Percentiles rank a stretch among this genome's conserved stretches.
Evolutionary conservation across 2,113 vertebrate species (phyloP).

Genomic region (Rhineura floridana): DNA sequence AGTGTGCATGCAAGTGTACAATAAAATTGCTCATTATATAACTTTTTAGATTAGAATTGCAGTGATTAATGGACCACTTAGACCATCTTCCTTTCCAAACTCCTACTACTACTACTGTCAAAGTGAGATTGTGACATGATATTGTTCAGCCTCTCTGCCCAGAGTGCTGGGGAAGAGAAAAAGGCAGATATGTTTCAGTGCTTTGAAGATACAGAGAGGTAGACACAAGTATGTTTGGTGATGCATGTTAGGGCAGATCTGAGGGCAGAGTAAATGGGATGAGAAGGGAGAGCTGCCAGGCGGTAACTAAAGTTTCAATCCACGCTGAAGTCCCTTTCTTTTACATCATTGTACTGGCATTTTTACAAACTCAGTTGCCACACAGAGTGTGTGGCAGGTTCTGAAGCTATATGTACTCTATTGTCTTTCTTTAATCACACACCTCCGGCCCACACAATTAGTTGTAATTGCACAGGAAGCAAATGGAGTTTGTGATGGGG

Average conservation of each 20-base stretch:
- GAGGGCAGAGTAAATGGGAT: background rate
- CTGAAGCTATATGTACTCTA: no score
- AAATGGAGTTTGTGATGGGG: no score
- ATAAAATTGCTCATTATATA: background rate
- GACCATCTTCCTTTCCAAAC: background rate
- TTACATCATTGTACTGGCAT: no score
- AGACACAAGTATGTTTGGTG: background rate
- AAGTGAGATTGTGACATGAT: background rate
- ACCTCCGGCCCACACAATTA: no score
- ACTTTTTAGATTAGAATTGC: background rate
- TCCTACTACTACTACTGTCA: background rate
- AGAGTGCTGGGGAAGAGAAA: background rate
- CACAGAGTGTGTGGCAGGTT: no score
- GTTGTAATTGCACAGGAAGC: no score
- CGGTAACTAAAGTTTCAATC: no score
- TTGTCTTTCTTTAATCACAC: no score
- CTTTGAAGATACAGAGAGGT: background rate
- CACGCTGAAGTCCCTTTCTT: no score
- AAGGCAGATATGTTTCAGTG: background rate
- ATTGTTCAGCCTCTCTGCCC: background rate
- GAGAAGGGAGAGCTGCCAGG: no score
- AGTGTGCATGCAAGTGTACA: background rate
- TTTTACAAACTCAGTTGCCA: no score
- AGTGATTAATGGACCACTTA: background rate
- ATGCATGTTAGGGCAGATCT: background rate